A percentile compares a stretch with the other conserved stretches of the same genome.
Evolutionary conservation across 35 echinoderm and acorn worm species (phyloP).

Genomic region (Stichopus chloronotus): DNA sequence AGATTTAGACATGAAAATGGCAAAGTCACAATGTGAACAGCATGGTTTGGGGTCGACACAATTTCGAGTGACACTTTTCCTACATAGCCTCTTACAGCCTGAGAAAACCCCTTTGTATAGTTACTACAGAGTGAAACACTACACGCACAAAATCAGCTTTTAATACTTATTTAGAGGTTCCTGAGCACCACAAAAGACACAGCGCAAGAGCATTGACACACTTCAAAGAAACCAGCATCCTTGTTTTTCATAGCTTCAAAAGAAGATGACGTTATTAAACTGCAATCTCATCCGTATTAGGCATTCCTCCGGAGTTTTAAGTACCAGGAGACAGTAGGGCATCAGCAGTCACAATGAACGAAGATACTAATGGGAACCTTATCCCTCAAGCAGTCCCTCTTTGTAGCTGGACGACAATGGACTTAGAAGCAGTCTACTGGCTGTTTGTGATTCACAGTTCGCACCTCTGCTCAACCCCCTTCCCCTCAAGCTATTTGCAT

Average conservation of each 20-base stretch:
- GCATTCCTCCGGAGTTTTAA: background rate
- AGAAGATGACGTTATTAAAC: background rate
- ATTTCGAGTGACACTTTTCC: background rate
- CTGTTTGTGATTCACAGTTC: too few relatives aligned
- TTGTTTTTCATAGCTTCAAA: background rate
- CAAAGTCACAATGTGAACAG: too few relatives aligned
- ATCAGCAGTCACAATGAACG: too few relatives aligned
- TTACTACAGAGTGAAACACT: background rate
- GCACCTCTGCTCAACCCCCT: too few relatives aligned
- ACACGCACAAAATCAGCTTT: background rate
- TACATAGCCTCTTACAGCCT: background rate
- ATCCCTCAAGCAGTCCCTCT: too few relatives aligned
- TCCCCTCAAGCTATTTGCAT: too few relatives aligned
- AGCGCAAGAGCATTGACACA: background rate
- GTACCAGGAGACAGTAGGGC: too few relatives aligned
- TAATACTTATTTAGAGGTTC: background rate
- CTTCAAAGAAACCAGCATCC: background rate
- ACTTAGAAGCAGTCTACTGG: too few relatives aligned
- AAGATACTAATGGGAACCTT: too few relatives aligned
- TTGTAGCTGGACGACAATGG: too few relatives aligned
- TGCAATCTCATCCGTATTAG: background rate
- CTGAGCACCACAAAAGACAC: background rate
- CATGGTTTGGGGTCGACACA: too few relatives aligned
- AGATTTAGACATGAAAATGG: background rate
- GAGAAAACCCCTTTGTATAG: background rate